These are phyloP conservation scores for Solenopsis fugax DNA, from an alignment of 1,140 invertebrate genomes.

Conservation along the genomic window DNA sequence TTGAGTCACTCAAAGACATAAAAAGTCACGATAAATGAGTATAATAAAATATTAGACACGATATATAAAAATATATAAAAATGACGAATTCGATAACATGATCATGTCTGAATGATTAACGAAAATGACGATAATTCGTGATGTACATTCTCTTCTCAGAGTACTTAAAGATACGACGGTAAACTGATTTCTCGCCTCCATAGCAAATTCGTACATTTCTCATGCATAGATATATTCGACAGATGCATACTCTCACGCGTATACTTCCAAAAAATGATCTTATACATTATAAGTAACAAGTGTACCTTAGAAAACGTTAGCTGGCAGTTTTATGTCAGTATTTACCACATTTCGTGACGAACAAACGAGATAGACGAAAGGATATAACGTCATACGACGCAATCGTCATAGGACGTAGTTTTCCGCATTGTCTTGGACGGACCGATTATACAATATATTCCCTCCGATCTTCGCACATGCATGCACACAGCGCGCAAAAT, in stretches of 20 bases:
- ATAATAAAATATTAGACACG: constrained; percentile 51
- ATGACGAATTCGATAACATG: constrained; percentile 59
- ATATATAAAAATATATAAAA: constrained; percentile 71
- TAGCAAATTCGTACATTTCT: constrained; percentile 25
- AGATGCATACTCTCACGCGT: constrained; percentile 22
- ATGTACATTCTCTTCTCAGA: constrained; percentile 40
- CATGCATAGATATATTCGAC: constrained; percentile 24
- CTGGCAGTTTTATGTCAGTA: constrained; percentile 47
- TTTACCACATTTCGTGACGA: constrained; percentile 5
- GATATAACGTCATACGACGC: constrained; percentile 11
- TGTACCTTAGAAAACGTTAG: constrained; percentile 40
- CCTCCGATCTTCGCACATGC: not conserved
- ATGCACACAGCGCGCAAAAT: not conserved
- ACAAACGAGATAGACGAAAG: constrained; percentile 7
- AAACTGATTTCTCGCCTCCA: constrained; percentile 21
- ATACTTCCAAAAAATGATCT: constrained; percentile 34
- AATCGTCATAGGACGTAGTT: constrained; percentile 3
- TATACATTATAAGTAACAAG: constrained; percentile 48
- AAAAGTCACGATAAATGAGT: constrained; percentile 58
- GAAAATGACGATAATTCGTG: constrained; percentile 36
- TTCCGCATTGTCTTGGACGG: constrained; percentile 41
- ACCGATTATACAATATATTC: constrained; percentile 5
- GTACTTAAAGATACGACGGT: constrained; percentile 38
- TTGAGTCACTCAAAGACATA: constrained; percentile 31
- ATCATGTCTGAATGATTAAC: constrained; percentile 53